A percentile compares a stretch with the other conserved stretches of the same genome.
Evolutionary conservation across 2,888 invertebrate genomes (phyloP).

Genomic region (Drosophila pegasa): DNA sequence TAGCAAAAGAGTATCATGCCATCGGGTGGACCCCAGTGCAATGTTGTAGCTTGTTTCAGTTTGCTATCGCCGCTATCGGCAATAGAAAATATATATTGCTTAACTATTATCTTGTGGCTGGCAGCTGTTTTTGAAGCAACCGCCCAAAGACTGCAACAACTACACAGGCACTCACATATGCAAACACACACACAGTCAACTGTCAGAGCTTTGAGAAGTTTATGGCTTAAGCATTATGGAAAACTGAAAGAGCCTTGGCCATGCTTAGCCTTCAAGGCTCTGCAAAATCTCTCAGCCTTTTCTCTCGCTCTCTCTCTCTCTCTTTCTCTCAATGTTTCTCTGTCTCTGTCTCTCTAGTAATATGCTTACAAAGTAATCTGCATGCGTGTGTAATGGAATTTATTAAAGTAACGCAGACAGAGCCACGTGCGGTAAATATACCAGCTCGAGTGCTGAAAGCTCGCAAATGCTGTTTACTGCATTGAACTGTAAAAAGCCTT

Average conservation of each 20-base stretch:
- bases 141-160: background rate
- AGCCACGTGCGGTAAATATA: constrained; percentile 1
- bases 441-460: background rate
- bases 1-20: background rate
- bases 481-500: background rate
- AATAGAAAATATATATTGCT: background rate
- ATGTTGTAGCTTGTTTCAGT: background rate
- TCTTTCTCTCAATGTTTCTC: background rate
- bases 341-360: background rate
- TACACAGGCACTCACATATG: background rate
- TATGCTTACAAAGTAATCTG: constrained; percentile 43
- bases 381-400: constrained; percentile 56
- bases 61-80: background rate
- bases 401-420: constrained; percentile 54
- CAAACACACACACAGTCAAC: background rate
- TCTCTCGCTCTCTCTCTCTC: background rate
- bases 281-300: background rate
- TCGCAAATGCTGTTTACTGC: constrained; percentile 23
- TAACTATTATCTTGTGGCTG: background rate
- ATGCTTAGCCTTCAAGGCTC: constrained; percentile 1
- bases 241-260: constrained; percentile 9
- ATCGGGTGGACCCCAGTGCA: background rate
- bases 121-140: constrained; percentile 3
- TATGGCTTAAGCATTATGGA: constrained; percentile 9
- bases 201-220: constrained; percentile 8